These are phyloP conservation scores for Perca flavescens DNA, from an alignment of 2,113 vertebrate genomes.

Conservation along the genomic window DNA sequence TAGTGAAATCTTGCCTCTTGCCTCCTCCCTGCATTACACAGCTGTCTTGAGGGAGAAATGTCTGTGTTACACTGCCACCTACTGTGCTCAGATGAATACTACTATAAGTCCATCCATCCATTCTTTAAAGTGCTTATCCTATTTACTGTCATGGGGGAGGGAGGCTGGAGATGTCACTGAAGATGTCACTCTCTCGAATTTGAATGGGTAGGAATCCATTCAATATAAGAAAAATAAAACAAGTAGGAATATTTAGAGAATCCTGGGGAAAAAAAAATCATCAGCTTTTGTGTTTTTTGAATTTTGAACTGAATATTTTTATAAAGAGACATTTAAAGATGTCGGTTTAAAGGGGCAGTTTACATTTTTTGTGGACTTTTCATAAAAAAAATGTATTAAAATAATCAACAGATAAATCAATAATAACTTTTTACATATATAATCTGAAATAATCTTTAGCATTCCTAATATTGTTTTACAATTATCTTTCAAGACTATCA, in stretches of 20 bases:
- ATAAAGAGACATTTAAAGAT: too few species aligned
- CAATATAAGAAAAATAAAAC: background rate
- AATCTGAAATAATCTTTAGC: too few species aligned
- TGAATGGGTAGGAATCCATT: too few species aligned
- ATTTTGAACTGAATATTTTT: background rate
- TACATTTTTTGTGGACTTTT: too few species aligned
- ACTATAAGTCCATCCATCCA: background rate
- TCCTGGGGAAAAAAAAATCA: background rate
- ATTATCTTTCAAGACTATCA: too few species aligned
- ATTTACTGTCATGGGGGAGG: background rate
- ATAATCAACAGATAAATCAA: too few species aligned
- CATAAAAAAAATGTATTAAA: too few species aligned
- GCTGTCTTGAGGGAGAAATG: background rate
- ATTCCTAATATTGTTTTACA: too few species aligned
- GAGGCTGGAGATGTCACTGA: background rate
- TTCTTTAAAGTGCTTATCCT: background rate
- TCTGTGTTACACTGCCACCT: constrained; percentile 57
- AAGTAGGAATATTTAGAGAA: background rate
- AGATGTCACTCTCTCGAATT: too few species aligned
- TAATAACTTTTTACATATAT: too few species aligned
- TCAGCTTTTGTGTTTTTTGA: background rate
- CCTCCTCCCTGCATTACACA: constrained; percentile 12
- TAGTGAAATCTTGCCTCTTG: constrained; percentile 46
- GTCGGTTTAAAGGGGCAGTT: too few species aligned
- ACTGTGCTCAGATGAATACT: constrained; percentile 13